Evolutionary conservation across 2,888 invertebrate species (phyloP).

Genomic region (Lycaena phlaeas): DNA sequence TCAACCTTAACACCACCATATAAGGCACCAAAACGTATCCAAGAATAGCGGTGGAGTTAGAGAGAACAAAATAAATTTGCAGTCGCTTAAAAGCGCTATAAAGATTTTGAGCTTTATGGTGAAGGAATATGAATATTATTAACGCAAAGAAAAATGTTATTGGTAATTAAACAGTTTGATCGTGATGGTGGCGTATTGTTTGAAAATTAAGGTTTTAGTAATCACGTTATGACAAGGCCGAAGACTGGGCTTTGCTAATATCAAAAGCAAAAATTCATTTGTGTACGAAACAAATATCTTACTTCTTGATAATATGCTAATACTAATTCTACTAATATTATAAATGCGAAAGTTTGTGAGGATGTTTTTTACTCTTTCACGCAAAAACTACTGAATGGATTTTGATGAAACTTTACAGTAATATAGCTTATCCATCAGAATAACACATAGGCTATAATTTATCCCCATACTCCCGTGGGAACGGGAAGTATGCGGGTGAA

Average conservation of each 20-base stretch:
- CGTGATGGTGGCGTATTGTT: constrained; percentile 32
- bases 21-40: constrained; percentile 26
- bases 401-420: no score
- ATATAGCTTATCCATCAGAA: no score
- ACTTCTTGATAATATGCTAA: no score
- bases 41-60: constrained; percentile 26
- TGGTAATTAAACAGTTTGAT: constrained; percentile 58
- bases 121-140: neutral
- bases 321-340: no score
- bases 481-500: no score
- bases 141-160: constrained; percentile 41
- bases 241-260: constrained; percentile 12
- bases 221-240: constrained; percentile 21
- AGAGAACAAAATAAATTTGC: constrained; percentile 35
- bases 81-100: neutral
- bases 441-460: no score
- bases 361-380: no score
- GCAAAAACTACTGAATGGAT: no score
- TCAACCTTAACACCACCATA: constrained; percentile 20
- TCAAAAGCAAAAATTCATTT: constrained; percentile 8
- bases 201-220: constrained; percentile 20
- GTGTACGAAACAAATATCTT: neutral
- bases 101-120: constrained; percentile 14
- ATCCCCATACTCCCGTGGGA: no score
- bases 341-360: no score